A percentile compares a stretch with the other conserved stretches of the same genome.
phyloP scores from a whole-genome alignment of 23 tunicate species.

The Phallusia fumigata region DNA sequence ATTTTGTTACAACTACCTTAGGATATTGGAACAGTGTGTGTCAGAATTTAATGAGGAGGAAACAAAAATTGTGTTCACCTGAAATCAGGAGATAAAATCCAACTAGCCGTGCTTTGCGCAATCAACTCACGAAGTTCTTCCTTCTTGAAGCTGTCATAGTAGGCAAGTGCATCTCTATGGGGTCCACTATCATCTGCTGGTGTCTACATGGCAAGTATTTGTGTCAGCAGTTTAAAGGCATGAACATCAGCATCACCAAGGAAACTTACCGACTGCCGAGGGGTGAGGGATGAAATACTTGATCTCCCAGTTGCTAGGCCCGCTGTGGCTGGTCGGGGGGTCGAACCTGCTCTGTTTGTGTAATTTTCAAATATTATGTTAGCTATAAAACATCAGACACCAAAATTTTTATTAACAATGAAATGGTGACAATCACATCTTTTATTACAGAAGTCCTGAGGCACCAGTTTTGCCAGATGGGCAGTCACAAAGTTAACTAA shows the following conservation, averaged over 20 bases:
- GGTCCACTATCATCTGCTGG: conserved; percentile 12
- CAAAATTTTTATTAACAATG: no score
- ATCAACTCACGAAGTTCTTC: conserved; percentile 73
- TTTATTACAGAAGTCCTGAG: no score
- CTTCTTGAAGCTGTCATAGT: conserved; percentile 68
- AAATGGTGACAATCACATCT: no score
- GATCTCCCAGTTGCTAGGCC: not conserved
- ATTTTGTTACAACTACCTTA: no score
- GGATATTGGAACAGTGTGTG: no score
- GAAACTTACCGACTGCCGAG: not conserved
- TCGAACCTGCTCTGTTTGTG: not conserved
- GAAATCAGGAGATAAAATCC: conserved; percentile 84
- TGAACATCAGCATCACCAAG: not conserved
- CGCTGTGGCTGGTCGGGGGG: not conserved
- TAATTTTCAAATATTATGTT: not conserved
- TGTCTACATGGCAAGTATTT: not conserved
- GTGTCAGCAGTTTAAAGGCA: not conserved
- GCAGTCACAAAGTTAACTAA: no score
- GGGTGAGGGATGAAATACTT: not conserved
- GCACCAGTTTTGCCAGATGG: no score
- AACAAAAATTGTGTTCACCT: conserved; percentile 22
- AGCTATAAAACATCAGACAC: no score
- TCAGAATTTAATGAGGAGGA: not conserved
- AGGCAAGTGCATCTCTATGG: conserved; percentile 44
- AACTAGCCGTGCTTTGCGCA: conserved; percentile 78